Conservation (phyloP, 2,113 vertebrate species). For the Sigmodon hispidus region DNA sequence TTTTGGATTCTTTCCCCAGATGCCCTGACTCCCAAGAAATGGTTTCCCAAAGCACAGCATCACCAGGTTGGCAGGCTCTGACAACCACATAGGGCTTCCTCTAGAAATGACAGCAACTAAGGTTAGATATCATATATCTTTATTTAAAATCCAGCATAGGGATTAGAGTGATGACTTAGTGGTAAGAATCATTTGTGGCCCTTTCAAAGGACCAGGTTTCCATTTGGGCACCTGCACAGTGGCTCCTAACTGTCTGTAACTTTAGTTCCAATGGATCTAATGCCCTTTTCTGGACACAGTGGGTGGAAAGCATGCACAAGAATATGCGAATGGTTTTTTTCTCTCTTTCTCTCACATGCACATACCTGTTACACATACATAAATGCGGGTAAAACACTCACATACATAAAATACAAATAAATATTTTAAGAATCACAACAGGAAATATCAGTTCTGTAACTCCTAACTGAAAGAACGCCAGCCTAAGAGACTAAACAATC, state of each 20-base stretch:
- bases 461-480: neutral
- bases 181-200: neutral
- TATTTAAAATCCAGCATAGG: neutral
- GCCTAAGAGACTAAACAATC: neutral
- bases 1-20: constrained; percentile 25
- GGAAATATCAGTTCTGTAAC: neutral
- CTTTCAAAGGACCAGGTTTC: neutral
- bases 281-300: neutral
- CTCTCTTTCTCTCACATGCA: no score
- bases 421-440: neutral
- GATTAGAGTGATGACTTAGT: neutral
- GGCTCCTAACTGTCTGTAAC: neutral
- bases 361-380: neutral
- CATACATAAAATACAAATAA: no score
- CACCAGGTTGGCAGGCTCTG: neutral
- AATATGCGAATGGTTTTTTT: no score
- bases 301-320: no score
- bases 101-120: constrained; percentile 4
- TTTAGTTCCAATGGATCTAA: neutral
- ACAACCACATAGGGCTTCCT: neutral
- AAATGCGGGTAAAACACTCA: neutral
- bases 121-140: neutral
- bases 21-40: neutral
- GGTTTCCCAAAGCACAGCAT: neutral
- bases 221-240: neutral